Evolutionary conservation across 2,888 invertebrate species (phyloP), one percentile per base, ranked within the genome.

Genomic region (Drosophila borborema): DNA sequence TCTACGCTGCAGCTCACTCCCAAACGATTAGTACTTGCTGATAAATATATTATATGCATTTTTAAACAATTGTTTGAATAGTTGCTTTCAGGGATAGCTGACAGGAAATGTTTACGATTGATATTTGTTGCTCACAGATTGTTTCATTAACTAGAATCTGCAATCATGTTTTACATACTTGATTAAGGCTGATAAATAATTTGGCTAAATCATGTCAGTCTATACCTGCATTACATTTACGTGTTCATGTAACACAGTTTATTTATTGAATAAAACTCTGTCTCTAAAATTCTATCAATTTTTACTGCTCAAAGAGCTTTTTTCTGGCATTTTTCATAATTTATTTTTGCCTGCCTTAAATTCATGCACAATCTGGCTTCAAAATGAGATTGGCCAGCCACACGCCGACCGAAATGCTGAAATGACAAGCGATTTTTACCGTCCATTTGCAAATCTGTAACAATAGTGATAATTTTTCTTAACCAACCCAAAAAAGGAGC

Each of bases 1-100:
- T 23, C 2, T 23, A 8, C 96, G 96, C 96, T n/a, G 18, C 28
- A 28, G 28, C 2, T 3, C 23, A 23, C 23, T 2, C 23, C 6
- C 38, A 20, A 18, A 8, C 28, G 28, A 31, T 38, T 1, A 38
- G 14, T 20, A 28, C 45, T 70, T 51, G 16, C 9, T 45, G 51
- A 51, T 63, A n/a, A 49, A 55, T 65, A 20, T 23, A 12, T 23
- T 46, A 31, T 54, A 43, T 16, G n/a, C 48, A 8, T 2, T n/a
- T 0, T 9, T 7, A 16, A 43, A 69, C 12, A 65, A 28, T 18
- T 56, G 49, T 49, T 40, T 28, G 9, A 1, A 14, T 16, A 49
- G 38, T 18, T 61, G 38, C 18, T 20, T 55, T 48, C 3, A 14
- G 10, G 60, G n/a, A 54, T 34, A 67, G n/a, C 10, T 31, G 6